phyloP scores from a whole-genome alignment of 2,888 invertebrate genomes.

The Drosophila formosana region DNA sequence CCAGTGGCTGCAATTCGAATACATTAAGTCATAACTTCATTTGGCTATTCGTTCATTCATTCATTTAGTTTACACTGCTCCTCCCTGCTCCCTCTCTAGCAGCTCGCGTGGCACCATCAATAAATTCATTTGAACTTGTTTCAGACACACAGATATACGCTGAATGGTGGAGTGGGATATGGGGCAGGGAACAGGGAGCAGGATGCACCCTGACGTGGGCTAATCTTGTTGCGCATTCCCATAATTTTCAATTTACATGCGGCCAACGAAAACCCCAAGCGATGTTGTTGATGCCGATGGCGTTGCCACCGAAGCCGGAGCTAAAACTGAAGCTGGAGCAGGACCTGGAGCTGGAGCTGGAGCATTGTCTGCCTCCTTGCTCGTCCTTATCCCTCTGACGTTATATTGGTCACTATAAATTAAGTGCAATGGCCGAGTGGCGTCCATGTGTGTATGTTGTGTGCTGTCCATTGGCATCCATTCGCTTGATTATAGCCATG shows the following conservation, averaged over 20 bases:
- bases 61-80: slow-evolving; percentile 64
- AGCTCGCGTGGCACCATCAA: slow-evolving; percentile 48
- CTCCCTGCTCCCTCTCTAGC: neutral
- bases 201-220: slow-evolving; percentile 55
- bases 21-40: slow-evolving; percentile 75
- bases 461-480: slow-evolving; percentile 53
- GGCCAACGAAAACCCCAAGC: slow-evolving; percentile 35
- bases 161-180: neutral
- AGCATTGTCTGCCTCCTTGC: slow-evolving; percentile 28
- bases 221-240: slow-evolving; percentile 81
- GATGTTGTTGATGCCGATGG: slow-evolving; percentile 3
- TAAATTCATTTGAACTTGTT: slow-evolving; percentile 69
- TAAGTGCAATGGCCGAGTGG: slow-evolving; percentile 60
- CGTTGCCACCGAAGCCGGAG: neutral
- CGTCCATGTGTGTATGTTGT: slow-evolving; percentile 27
- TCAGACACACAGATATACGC: slow-evolving; percentile 7
- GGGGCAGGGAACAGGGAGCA: slow-evolving; percentile 6
- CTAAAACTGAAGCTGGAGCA: neutral
- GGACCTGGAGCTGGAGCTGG: neutral
- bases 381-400: slow-evolving; percentile 32
- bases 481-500: slow-evolving; percentile 69
- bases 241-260: slow-evolving; percentile 80
- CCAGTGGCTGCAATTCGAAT: slow-evolving; percentile 36
- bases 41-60: slow-evolving; percentile 40
- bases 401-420: slow-evolving; percentile 60